phyloP scores from a whole-genome alignment of 2,113 vertebrate species.

The Dendropsophus ebraccatus region DNA sequence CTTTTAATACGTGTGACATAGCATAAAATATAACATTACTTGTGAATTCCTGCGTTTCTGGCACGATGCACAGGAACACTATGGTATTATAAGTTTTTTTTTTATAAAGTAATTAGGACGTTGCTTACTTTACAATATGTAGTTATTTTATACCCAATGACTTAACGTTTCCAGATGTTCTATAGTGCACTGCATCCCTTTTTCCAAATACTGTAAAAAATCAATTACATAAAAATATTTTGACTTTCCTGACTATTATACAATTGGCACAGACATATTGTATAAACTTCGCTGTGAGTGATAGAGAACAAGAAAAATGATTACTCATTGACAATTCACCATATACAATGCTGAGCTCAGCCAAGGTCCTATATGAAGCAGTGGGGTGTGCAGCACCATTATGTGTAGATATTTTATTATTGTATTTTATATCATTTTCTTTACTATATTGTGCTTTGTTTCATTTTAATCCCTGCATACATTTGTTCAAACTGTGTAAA shows the following conservation, averaged over 20 bases:
- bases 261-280: conserved; percentile 12
- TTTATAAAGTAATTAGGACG: conserved; percentile 35
- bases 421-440: not conserved
- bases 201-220: conserved; percentile 52
- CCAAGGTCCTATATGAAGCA: too few relatives aligned
- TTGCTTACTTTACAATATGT: conserved; percentile 16
- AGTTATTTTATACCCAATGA: conserved; percentile 45
- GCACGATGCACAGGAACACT: not conserved
- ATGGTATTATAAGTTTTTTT: not conserved
- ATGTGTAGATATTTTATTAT: not conserved
- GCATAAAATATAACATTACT: not conserved
- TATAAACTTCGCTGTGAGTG: conserved; percentile 24
- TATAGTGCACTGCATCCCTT: conserved; percentile 20
- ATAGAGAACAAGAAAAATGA: conserved; percentile 8
- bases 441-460: not conserved
- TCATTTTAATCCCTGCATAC: conserved; percentile 1
- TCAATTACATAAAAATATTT: conserved; percentile 49
- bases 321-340: conserved; percentile 16
- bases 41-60: not conserved
- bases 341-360: not conserved
- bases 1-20: not conserved
- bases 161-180: conserved; percentile 48
- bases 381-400: not conserved
- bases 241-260: conserved; percentile 39
- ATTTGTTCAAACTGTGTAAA: conserved; percentile 31